phyloP scores from a whole-genome alignment of 2,797 vertebrate genomes.

The Arnoldichthys spilopterus region DNA sequence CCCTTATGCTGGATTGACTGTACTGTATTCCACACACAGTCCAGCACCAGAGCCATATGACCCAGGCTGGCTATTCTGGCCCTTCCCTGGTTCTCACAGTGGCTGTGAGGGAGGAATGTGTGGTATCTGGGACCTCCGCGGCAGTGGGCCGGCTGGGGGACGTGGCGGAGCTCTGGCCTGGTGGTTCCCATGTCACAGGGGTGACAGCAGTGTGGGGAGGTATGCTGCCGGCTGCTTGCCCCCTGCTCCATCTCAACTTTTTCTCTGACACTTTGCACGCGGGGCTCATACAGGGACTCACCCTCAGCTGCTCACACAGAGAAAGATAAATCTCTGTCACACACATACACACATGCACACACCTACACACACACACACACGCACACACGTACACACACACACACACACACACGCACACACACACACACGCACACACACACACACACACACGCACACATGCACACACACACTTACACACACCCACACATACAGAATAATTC shows the following conservation, averaged over 20 bases:
- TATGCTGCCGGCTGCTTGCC: constrained; percentile 67
- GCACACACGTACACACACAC: constrained; percentile 50
- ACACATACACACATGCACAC: constrained; percentile 49
- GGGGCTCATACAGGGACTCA: not conserved
- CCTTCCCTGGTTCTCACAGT: constrained; percentile 50
- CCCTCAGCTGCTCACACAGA: constrained; percentile 47
- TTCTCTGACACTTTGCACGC: constrained; percentile 33
- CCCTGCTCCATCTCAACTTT: constrained; percentile 57
- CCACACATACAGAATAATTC: constrained; percentile 43
- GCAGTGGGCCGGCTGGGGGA: constrained; percentile 58
- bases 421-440: too few species aligned
- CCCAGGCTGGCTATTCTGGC: constrained; percentile 33
- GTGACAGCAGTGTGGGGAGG: constrained; percentile 68
- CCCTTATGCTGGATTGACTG: constrained; percentile 4
- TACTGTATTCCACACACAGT: constrained; percentile 15
- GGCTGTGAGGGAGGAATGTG: constrained; percentile 45
- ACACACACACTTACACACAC: constrained; percentile 40
- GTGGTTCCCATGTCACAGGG: constrained; percentile 74
- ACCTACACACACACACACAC: constrained; percentile 6
- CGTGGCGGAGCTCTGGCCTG: constrained; percentile 72
- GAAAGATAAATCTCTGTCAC: constrained; percentile 12
- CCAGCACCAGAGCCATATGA: not conserved
- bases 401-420: constrained; percentile 15
- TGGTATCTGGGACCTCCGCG: constrained; percentile 66
- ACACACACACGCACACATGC: constrained; percentile 40